Base-by-base conservation (phyloP, 2,888 invertebrate genomes). In the Cancer borealis region DNA sequence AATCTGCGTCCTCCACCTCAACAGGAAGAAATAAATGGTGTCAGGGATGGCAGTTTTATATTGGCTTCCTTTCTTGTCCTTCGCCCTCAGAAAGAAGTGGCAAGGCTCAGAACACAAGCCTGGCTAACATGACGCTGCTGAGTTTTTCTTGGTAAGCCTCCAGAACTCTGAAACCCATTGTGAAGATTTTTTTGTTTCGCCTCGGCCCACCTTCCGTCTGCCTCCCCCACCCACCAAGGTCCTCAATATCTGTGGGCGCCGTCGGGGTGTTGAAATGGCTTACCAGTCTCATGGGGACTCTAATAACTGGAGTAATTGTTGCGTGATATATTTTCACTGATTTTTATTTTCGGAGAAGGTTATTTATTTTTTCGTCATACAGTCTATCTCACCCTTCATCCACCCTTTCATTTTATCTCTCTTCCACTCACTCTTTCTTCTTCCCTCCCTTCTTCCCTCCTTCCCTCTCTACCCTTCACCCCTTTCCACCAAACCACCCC, bases 351-450 rank as follows among this genome's bases (percentile, higher is more conserved):
- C 84, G 84, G 14, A 84, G 84, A 14, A 3, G 84, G 8, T 84
- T 39, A 84, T 84, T 84, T 84, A 84, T 84, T 84, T 84, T 39
- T 39, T 84, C 39, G 39, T 84, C 84, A 84, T 84, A 30, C 39
- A 84, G 39, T 39, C 39, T 84, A 73, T 84, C 39, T 84, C 84
- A n/a, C 84, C 84, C 84, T 39, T 39, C 39, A 30, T 30, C 14
- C 84, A 84, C 84, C 30, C 84, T 84, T 84, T 14, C 39, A 39
- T 79, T 79, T 79, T 79, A 21, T 26, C 73, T 79, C 73, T 26
- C 73, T 79, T 3, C 26, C 73, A 79, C 8, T 79, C 26, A 79
- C n/a, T 26, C 73, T 79, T 79, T 10, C 73, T 79, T 26, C 21
- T 79, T 79, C 12, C 26, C 73, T n/a, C 26, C 26, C 73, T 10